Evolutionary conservation across 2,797 vertebrate species (phyloP).

Genomic region (Pagetopsis macropterus): DNA sequence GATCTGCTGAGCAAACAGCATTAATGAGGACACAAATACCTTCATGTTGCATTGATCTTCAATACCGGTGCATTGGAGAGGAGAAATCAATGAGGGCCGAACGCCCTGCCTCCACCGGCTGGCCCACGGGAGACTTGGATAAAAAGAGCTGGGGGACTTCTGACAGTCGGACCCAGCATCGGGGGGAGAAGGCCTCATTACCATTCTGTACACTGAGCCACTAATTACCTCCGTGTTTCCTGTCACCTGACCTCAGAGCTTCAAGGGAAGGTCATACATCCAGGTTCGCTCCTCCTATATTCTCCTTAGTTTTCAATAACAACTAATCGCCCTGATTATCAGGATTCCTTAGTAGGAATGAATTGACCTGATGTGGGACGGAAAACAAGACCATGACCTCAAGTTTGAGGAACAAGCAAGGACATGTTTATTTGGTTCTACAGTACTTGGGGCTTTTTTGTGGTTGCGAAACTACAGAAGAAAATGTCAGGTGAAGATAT

Average conservation of each 20-base stretch:
- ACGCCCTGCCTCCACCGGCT: conserved; percentile 30
- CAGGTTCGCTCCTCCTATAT: neutral
- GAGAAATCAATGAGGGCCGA: conserved; percentile 62
- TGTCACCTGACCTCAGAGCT: conserved; percentile 58
- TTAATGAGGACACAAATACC: conserved; percentile 80
- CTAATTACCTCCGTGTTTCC: conserved; percentile 72
- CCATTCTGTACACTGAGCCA: conserved; percentile 47
- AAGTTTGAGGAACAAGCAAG: too few species aligned
- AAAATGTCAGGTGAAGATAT: too few species aligned
- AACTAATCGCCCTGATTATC: conserved; percentile 1
- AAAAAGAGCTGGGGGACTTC: conserved; percentile 57
- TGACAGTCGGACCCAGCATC: conserved; percentile 46
- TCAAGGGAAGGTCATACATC: conserved; percentile 63
- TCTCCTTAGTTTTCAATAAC: neutral
- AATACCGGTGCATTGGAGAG: conserved; percentile 54
- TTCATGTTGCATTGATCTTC: conserved; percentile 77
- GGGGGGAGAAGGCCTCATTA: conserved; percentile 63
- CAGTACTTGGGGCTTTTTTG: too few species aligned
- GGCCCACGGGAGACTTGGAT: conserved; percentile 44
- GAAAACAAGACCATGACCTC: too few species aligned
- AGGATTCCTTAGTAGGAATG: neutral
- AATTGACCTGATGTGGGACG: too few species aligned
- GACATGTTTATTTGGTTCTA: too few species aligned
- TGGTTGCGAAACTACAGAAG: too few species aligned
- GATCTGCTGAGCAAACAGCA: conserved; percentile 69